Evolutionary conservation across 2,888 invertebrate genomes (phyloP), one percentile per base, ranked within the genome.

Genomic region (Tethea ocularis): DNA sequence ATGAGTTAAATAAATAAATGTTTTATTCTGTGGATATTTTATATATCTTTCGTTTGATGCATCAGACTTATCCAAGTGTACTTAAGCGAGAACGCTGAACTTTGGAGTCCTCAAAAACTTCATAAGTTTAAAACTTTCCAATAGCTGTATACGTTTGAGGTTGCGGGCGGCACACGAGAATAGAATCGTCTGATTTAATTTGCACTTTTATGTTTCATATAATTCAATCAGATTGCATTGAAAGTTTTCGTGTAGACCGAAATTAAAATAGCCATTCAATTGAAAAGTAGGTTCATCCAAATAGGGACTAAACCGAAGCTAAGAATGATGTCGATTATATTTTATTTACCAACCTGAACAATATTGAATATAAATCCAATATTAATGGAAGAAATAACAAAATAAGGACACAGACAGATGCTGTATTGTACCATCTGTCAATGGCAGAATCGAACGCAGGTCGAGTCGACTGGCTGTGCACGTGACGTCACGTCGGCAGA

Each of bases 391-490:
- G 17, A 41, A 8, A 41, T 46, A 33, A 15, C 17, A 52, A 52
- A 24, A 54, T 54, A 33, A 54, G 54, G 13, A 33, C 33, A 36
- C 54, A 54, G 33, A 22, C 54, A 54, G 54, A 54, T 54, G 54
- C 33, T 22, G 69, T 68, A 74, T 69, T 67, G 70, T 67, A 64
- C 66, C 65, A 63, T 69, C 77, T 77, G 72, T 64, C 72, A 76
- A 36, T 54, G 54, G 54, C 54, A 68, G 66, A 63, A 65, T 61
- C 52, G 60, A 57, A 59, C 56, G 53, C 46, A 26, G 53, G 51
- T 56, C 57, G 64, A 67, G 64, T 62, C 61, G 61, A 11, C 33
- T 13, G 54, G 54, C 33, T 60, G 62, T 72, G 75, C 64, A 68
- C 75, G 75, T 74, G 69, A 69, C 66, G 67, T 64, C 65, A 72